Evolutionary conservation across 1,140 invertebrate species (phyloP), one percentile per base, ranked within the genome.

Genomic region (Papilio helenus): DNA sequence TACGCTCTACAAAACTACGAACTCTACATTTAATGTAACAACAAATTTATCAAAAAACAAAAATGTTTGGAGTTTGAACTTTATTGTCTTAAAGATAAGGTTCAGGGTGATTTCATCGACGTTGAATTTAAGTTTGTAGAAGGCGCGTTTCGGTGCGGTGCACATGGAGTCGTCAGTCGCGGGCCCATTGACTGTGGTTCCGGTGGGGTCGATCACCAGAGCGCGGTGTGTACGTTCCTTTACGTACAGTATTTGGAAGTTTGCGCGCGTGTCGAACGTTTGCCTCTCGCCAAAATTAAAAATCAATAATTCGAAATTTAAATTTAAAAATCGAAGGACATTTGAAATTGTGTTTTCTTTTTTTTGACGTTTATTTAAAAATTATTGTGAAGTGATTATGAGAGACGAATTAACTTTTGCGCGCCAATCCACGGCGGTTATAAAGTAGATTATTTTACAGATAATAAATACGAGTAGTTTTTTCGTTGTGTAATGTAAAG

Each of bases 121-220:
- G 76, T 74, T 84, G 82, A 82, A 76, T 76, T 29, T 80, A 83
- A 79, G 85, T 86, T 89, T 79, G 88, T 86, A 65, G 79, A 84
- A 88, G 87, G 84, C 82, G 84, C 90, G 92, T 93, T 92, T 91
- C 92, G 93, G 93, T 93, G 90, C 86, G 85, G 86, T 94, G 93
- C 91, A 94, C 93, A 93, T 86, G 88, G 84, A 90, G 84, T 92
- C 89, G 92, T 85, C 88, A 92, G 91, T 92, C 89, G 87, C 88
- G 88, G 85, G 88, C 85, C 89, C 88, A 92, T 88, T 88, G 88
- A 93, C 81, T 93, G 93, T 94, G 90, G 91, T 93, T 94, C 93
- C 93, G 93, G 93, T 94, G 89, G 93, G 93, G 92, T 93, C 93
- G 92, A 93, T 94, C 92, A 94, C 92, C 87, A 89, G 81, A 68